Evolutionary conservation across 92 coral and sea anemone genomes (phyloP), one percentile per base, ranked within the genome.

Genomic region (Pocillopora grandis): DNA sequence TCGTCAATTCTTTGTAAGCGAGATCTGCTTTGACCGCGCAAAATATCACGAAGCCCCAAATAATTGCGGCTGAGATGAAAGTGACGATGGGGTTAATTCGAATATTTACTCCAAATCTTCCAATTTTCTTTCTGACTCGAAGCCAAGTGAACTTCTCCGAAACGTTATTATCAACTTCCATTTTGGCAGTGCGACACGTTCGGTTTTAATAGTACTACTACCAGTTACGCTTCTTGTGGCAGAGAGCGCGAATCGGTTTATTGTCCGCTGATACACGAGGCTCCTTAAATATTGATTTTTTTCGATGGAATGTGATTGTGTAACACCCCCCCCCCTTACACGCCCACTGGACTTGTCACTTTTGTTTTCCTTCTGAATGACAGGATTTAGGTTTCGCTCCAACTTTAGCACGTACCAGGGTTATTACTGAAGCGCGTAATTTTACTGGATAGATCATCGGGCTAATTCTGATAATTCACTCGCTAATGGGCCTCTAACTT

Each of bases 1-100:
- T 80, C 5, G 87, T 71, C 82, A 95, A 74, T 70, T 92, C 95
- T 1, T 69, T 36, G 48, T 36, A 74, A 55, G 96, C 95, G 36
- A 36, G 14, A 33, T 90, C 88, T 21, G 96, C 83, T 59, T 90
- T 58, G 16, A 72, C 66, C 62, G 94, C 76, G 58, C 98, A 95
- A 89, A 89, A 95, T 6, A 91, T 79, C 55, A 95, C 96, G 64
- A 95, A 92, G n/a, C 80, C 87, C 98, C 98, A 95, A 42, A 95
- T 95, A 1, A 92, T 67, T 68, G 86, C 59, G 66, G 94, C 96
- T 13, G 98, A 90, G 10, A 90, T 76, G 33, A 88, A 12, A 3
- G 94, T 90, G 0, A 95, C 98, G 2, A 90, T 88, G 8, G 98
- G 98, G 57, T 95, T 95, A 78, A 95, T 62, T 58, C 85, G 85